These are phyloP conservation scores for Dasyornis broadbenti DNA, from an alignment of 2,113 vertebrate genomes.

Conservation along the genomic window DNA sequence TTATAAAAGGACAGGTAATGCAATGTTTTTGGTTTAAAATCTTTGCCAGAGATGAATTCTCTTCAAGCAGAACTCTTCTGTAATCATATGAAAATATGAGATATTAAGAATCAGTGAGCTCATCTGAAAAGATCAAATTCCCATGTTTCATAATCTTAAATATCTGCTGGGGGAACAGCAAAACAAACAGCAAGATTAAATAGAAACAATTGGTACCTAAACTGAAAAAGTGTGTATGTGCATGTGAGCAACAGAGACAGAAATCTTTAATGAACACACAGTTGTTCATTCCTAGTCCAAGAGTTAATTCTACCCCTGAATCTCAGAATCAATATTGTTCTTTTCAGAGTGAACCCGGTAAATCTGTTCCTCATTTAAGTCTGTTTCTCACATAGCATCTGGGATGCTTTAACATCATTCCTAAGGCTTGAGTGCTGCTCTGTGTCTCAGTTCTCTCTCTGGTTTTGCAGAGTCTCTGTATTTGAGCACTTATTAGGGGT, in stretches of 20 bases:
- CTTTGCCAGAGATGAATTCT: background rate
- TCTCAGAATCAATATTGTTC: background rate
- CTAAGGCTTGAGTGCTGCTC: background rate
- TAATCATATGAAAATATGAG: background rate
- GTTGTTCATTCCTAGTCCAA: background rate
- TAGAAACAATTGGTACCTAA: background rate
- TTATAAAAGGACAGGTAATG: background rate
- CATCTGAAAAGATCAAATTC: background rate
- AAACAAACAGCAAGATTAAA: background rate
- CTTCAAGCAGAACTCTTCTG: background rate
- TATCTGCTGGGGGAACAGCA: background rate
- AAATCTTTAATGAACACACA: background rate
- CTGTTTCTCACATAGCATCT: background rate
- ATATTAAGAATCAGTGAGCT: background rate
- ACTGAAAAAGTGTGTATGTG: background rate
- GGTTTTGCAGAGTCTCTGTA: background rate
- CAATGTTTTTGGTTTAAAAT: accelerated
- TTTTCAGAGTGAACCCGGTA: background rate
- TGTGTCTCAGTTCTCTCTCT: background rate
- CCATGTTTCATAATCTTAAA: background rate
- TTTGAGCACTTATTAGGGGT: background rate
- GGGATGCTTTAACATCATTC: background rate
- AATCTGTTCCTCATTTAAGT: background rate
- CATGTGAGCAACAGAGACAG: background rate
- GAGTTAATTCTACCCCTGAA: background rate